phyloP scores from a whole-genome alignment of 1,140 invertebrate genomes.

The Lethocerus indicus region DNA sequence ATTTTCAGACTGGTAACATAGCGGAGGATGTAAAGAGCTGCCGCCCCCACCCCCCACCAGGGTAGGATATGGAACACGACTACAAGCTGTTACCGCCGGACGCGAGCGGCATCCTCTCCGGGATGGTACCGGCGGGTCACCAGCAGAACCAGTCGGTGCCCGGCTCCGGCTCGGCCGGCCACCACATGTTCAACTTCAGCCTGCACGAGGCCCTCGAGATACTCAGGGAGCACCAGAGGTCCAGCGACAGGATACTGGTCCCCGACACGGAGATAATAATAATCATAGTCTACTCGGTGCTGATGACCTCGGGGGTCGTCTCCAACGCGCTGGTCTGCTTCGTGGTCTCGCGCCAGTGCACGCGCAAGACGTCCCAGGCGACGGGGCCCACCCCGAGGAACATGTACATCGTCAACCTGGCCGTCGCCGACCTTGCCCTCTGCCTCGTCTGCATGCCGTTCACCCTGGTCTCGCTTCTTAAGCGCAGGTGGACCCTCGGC shows the following conservation, averaged over 20 bases:
- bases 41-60: too few species aligned
- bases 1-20: too few species aligned
- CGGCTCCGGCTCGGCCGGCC: background rate
- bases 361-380: constrained; percentile 22
- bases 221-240: constrained; percentile 13
- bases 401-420: constrained; percentile 41
- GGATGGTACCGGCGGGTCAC: background rate
- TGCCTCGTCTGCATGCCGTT: constrained; percentile 38
- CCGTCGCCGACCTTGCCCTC: constrained; percentile 36
- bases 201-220: constrained; percentile 15
- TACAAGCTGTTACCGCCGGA: constrained; percentile 1
- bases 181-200: constrained; percentile 1
- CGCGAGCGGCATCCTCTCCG: background rate
- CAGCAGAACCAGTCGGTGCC: background rate
- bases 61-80: too few species aligned
- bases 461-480: constrained; percentile 28
- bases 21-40: too few species aligned
- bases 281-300: constrained; percentile 17
- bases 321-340: constrained; percentile 26
- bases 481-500: constrained; percentile 24
- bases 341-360: constrained; percentile 25
- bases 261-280: constrained; percentile 17
- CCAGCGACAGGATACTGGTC: constrained; percentile 17
- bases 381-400: constrained; percentile 31
- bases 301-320: constrained; percentile 19